Conservation (phyloP, 35 echinoderm and acorn worm species). For the Diadema setosum region DNA sequence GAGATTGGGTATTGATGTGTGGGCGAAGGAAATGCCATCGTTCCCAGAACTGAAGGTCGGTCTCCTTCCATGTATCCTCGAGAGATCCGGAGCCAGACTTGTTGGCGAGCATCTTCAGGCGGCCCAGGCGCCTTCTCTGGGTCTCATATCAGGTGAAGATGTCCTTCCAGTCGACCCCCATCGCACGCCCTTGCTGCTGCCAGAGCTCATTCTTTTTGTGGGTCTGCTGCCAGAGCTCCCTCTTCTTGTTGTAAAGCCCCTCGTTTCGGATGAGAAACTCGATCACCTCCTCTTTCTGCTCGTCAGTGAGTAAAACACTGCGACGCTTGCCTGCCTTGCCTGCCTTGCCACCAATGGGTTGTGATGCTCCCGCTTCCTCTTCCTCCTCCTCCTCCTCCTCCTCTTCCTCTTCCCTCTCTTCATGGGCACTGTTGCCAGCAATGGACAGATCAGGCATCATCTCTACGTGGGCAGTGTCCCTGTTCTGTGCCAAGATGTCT, state of each 20-base stretch:
- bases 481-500: not conserved
- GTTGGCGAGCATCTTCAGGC: not conserved
- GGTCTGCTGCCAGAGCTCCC: not conserved
- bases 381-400: not conserved
- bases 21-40: not conserved
- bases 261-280: not conserved
- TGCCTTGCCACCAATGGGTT: not conserved
- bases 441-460: not conserved
- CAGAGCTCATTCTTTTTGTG: not conserved
- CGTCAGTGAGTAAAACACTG: not conserved
- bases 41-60: not conserved
- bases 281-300: not conserved
- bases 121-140: not conserved
- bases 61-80: not conserved
- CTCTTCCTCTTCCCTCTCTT: not conserved
- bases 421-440: not conserved
- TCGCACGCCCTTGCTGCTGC: too few species aligned
- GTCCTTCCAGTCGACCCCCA: not conserved
- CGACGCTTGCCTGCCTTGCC: not conserved
- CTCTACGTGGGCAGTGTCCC: not conserved
- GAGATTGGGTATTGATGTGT: not conserved
- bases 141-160: not conserved
- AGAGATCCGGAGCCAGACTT: not conserved
- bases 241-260: not conserved
- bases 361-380: not conserved